These are phyloP conservation scores for Spodoptera exigua DNA, from an alignment of 2,888 invertebrate species.

Conservation along the genomic window DNA sequence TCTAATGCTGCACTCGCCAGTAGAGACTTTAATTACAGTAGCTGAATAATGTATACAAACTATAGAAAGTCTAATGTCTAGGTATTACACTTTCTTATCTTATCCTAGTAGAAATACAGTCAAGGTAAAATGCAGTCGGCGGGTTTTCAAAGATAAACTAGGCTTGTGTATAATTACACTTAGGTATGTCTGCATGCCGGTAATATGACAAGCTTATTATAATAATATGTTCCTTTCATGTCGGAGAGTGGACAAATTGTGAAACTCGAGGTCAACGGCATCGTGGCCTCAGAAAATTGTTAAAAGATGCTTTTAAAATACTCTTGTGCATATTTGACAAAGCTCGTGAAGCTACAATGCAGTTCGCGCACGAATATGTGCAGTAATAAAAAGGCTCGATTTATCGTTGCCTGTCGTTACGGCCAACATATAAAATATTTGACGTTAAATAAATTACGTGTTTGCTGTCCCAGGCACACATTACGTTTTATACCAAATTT, in stretches of 20 bases:
- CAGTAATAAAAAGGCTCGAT: slow-evolving; percentile 50
- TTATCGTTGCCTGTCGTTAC: slow-evolving; percentile 43
- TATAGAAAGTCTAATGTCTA: too few species aligned
- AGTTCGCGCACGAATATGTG: slow-evolving; percentile 51
- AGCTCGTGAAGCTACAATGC: slow-evolving; percentile 52
- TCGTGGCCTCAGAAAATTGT: slow-evolving; percentile 50
- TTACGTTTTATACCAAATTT: slow-evolving; percentile 45
- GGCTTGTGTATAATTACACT: background rate
- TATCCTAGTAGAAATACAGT: too few species aligned
- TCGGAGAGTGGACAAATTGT: slow-evolving; percentile 60
- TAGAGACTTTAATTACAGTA: slow-evolving; percentile 35
- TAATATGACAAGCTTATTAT: slow-evolving; percentile 49
- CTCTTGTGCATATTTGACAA: slow-evolving; percentile 61
- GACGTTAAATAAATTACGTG: slow-evolving; percentile 48
- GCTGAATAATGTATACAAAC: slow-evolving; percentile 10
- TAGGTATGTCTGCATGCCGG: slow-evolving; percentile 18
- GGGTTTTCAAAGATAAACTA: background rate
- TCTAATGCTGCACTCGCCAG: slow-evolving; percentile 38
- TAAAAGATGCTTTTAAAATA: slow-evolving; percentile 47
- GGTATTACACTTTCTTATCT: too few species aligned
- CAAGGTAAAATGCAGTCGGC: too few species aligned
- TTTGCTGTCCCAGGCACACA: slow-evolving; percentile 23
- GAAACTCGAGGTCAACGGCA: slow-evolving; percentile 60
- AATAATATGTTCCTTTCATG: slow-evolving; percentile 55
- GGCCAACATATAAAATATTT: slow-evolving; percentile 47